A percentile compares a stretch with the other conserved stretches of the same genome.
Conservation (phyloP, 2,797 vertebrate species). For the Danio aesculapii region DNA sequence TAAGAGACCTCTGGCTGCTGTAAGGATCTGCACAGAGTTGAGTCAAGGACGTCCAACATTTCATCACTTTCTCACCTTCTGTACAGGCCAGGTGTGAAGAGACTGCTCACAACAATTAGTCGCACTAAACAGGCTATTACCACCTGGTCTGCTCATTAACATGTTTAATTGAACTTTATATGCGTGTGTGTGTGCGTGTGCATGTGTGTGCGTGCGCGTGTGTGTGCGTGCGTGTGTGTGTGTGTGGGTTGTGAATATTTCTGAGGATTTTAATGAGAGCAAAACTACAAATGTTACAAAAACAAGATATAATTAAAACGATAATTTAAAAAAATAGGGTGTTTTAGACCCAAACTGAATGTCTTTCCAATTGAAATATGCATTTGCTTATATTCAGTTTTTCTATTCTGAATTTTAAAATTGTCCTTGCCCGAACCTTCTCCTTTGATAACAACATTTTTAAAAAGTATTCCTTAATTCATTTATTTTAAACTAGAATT, state of each 20-base stretch:
- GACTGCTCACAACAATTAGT: constrained; percentile 45
- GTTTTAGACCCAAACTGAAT: not conserved
- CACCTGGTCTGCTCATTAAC: constrained; percentile 55
- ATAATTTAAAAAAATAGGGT: not conserved
- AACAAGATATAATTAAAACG: not conserved
- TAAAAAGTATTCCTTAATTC: too few species aligned
- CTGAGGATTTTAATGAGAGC: not conserved
- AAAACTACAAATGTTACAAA: not conserved
- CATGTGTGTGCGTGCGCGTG: not conserved
- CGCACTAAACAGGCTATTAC: constrained; percentile 45
- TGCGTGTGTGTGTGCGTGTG: not conserved
- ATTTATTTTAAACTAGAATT: too few species aligned
- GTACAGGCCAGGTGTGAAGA: constrained; percentile 49
- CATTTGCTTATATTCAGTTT: too few species aligned
- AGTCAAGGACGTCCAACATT: constrained; percentile 38
- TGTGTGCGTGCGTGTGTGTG: not conserved
- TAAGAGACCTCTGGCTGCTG: constrained; percentile 81
- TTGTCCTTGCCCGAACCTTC: too few species aligned
- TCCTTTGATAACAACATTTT: too few species aligned
- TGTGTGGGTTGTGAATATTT: not conserved
- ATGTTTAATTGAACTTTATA: constrained; percentile 46
- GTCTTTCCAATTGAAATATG: not conserved
- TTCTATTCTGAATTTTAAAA: too few species aligned
- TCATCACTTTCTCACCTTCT: constrained; percentile 40
- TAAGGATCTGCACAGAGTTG: constrained; percentile 36